phyloP scores from a whole-genome alignment of 2,113 vertebrate genomes.

The Dicaeum eximium region DNA sequence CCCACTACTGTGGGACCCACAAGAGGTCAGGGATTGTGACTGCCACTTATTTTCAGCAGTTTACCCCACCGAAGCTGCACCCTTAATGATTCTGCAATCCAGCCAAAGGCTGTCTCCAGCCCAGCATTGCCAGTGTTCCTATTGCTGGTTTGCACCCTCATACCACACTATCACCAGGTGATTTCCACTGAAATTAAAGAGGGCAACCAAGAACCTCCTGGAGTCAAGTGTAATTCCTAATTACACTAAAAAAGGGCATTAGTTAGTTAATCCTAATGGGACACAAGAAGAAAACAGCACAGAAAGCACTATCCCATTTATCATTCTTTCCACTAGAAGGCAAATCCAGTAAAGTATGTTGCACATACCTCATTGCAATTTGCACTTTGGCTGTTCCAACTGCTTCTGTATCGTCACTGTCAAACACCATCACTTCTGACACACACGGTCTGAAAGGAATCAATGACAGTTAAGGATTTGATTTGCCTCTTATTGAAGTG shows the following conservation, averaged over 20 bases:
- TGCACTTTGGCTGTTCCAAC: constrained; percentile 83
- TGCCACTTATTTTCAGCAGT: background rate
- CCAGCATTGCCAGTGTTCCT: background rate
- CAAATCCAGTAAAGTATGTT: background rate
- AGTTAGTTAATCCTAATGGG: background rate
- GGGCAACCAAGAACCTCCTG: background rate
- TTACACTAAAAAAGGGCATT: background rate
- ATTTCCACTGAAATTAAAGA: background rate
- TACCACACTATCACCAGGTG: background rate
- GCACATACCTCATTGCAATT: constrained; percentile 83
- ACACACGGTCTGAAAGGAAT: constrained; percentile 59
- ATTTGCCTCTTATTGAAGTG: background rate
- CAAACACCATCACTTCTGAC: constrained; percentile 68
- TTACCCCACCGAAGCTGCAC: background rate
- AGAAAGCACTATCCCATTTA: background rate
- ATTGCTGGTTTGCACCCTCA: background rate
- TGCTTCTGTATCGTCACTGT: constrained; percentile 74
- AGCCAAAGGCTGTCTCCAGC: background rate
- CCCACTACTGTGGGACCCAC: background rate
- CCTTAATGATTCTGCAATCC: background rate
- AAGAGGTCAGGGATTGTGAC: background rate
- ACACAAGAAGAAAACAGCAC: background rate
- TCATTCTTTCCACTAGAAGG: background rate
- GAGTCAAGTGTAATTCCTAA: background rate
- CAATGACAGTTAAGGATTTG: background rate